A percentile compares a stretch with the other conserved stretches of the same genome.
Evolutionary conservation across 2,797 vertebrate genomes (phyloP).

Genomic region (Varecia variegata): DNA sequence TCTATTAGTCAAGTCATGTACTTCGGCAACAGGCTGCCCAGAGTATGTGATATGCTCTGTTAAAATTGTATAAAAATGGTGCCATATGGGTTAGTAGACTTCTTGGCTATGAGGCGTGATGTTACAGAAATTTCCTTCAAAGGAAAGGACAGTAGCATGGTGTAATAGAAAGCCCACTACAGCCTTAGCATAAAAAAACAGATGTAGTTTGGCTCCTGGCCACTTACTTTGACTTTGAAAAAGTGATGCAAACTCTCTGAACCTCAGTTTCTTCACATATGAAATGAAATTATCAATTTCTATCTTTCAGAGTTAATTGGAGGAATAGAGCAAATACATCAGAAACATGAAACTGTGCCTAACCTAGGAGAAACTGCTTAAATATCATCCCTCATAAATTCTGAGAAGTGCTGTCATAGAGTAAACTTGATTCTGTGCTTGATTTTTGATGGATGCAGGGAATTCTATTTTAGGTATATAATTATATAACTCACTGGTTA

Average conservation of each 20-base stretch:
- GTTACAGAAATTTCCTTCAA: not conserved
- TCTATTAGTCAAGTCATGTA: not conserved
- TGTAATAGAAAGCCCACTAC: not conserved
- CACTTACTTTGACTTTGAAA: not conserved
- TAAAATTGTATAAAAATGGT: not conserved
- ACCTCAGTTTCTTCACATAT: not conserved
- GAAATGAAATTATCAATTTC: conserved; percentile 27
- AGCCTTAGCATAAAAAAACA: not conserved
- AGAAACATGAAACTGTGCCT: not conserved
- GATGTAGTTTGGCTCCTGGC: not conserved
- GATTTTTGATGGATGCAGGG: not conserved
- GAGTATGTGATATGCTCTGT: not conserved
- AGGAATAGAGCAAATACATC: not conserved
- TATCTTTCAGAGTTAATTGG: not conserved
- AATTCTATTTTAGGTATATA: conserved; percentile 1
- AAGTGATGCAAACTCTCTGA: not conserved
- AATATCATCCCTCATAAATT: not conserved
- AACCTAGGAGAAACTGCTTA: not conserved
- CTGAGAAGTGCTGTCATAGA: not conserved
- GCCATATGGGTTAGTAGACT: not conserved
- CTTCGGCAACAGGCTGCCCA: not conserved
- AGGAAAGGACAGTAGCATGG: not conserved
- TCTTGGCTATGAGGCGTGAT: not conserved
- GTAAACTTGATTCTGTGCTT: not conserved
- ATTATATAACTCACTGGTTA: conserved; percentile 32